Conservation (phyloP, 2,888 invertebrate species). For the Caenorhabditis plicata region DNA sequence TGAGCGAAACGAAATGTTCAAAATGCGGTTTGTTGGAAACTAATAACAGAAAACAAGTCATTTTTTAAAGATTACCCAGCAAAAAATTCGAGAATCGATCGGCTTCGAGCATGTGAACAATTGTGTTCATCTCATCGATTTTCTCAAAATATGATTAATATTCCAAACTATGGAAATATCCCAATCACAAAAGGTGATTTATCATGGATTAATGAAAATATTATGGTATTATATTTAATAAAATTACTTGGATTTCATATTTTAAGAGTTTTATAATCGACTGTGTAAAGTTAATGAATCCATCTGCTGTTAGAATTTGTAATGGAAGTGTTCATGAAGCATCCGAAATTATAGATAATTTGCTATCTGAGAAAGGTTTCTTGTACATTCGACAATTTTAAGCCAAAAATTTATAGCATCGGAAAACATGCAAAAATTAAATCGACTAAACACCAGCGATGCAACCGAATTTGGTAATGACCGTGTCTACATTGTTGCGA, state of each 20-base stretch:
- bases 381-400: not conserved
- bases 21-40: slow-evolving; percentile 17
- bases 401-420: too few species aligned
- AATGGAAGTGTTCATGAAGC: slow-evolving; percentile 40
- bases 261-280: slow-evolving; percentile 20
- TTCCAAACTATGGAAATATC: slow-evolving; percentile 15
- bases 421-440: slow-evolving; percentile 5
- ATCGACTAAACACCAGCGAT: slow-evolving; percentile 8
- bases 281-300: slow-evolving; percentile 20
- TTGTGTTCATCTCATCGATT: not conserved
- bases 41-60: not conserved
- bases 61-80: slow-evolving; percentile 18
- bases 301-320: slow-evolving; percentile 33
- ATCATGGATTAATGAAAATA: slow-evolving; percentile 16
- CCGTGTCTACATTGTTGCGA: too few species aligned
- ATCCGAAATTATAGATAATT: slow-evolving; percentile 14
- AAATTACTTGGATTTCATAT: too few species aligned
- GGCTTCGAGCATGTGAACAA: slow-evolving; percentile 5
- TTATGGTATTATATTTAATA: not conserved
- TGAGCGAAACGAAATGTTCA: slow-evolving; percentile 28
- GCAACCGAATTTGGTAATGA: too few species aligned
- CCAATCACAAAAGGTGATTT: slow-evolving; percentile 30
- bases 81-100: slow-evolving; percentile 8
- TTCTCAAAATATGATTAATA: slow-evolving; percentile 9
- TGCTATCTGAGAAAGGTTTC: slow-evolving; percentile 10